Percentiles rank a stretch among this genome's conserved stretches.
Evolutionary conservation across 2,888 invertebrate species (phyloP).

Genomic region (Drosophila formosana): DNA sequence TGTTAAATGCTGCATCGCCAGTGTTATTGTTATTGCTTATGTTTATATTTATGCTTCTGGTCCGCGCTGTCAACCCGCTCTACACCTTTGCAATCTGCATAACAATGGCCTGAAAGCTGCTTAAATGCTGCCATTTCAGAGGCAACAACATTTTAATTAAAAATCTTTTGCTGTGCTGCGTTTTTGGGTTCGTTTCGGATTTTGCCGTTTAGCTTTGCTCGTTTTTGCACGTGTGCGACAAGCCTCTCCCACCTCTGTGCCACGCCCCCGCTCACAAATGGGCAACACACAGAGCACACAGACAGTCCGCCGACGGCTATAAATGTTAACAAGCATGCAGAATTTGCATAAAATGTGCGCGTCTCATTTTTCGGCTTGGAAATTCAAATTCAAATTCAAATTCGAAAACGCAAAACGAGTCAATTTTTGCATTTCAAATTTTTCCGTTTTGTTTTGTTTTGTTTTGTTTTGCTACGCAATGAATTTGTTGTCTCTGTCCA

Average conservation of each 20-base stretch:
- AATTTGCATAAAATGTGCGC: conserved; percentile 72
- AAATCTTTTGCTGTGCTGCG: conserved; percentile 50
- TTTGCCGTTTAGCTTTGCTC: conserved; percentile 26
- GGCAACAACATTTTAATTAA: conserved; percentile 58
- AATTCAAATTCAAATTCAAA: conserved; percentile 30
- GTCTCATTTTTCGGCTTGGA: conserved; percentile 43
- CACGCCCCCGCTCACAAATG: conserved; percentile 17
- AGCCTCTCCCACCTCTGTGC: conserved; percentile 9
- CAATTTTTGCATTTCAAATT: conserved; percentile 57
- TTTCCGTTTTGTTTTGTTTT: conserved; percentile 30
- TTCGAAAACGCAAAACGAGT: conserved; percentile 51
- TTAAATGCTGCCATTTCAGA: conserved; percentile 50
- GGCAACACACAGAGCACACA: conserved; percentile 24
- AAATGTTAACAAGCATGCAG: conserved; percentile 74
- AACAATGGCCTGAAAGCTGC: conserved; percentile 55
- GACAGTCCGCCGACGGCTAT: conserved; percentile 54
- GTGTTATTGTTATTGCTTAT: conserved; percentile 14
- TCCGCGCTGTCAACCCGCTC: neutral
- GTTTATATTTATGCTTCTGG: conserved; percentile 20
- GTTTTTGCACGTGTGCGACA: conserved; percentile 41
- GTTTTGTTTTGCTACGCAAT: conserved; percentile 25
- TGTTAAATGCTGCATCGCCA: conserved; percentile 34
- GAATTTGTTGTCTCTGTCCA: conserved; percentile 29
- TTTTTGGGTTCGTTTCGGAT: conserved; percentile 26
- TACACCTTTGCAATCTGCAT: conserved; percentile 32